Base-by-base conservation (phyloP, 1,140 invertebrate genomes). In the Carposina sasakii region DNA sequence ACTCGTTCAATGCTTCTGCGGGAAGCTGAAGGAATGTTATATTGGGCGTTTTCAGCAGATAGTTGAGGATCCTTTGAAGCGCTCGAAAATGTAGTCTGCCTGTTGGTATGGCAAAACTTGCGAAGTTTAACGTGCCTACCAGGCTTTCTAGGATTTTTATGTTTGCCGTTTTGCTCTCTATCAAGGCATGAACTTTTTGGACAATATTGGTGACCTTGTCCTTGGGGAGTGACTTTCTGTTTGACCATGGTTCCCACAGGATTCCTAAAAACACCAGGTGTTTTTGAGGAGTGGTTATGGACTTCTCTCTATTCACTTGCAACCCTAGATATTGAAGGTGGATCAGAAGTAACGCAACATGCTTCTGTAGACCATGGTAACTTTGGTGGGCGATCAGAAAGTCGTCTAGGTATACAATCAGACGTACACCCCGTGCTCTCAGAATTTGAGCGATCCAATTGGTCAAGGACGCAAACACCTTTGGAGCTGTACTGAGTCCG, bases 271-370 rank as follows among this genome's bases (percentile, higher is more conserved):
- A 33, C 9, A 33, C 34, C 22, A 30, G 20, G 12, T 10, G 10
- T 1, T 45, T 3, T 26, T 17, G 17, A 19, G 28, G 28, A 2
- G 17, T 33, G 20, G 20, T 21, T 24, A 41, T 60, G 55, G 5
- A 47, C 13, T 5, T 60, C 30, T 44, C 24, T 22, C 31, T 33
- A 31, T 53, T 53, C 23, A 53, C 13, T 23, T 41, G 15, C 51
- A 36, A 48, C 2, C 51, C 51, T 15, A 53, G 36, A 21, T 1
- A 15, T 26, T 41, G 24, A 3, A 53, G 37, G 2, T 15, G 40
- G 1, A 15, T 36, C 3, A 33, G 31, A 5, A 33, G 8, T 3
- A 33, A n/a, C 15, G 9, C 9, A 10, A 33, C n/a, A 33, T 33
- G 8, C 13, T 4, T 8, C 15, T 33, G 5, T 10, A 33, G n/a